A percentile compares a stretch with the other conserved stretches of the same genome.
These are phyloP conservation scores for Chrysogorgia sp. DNA, from an alignment of 92 coral and sea anemone species.

Conservation along the genomic window DNA sequence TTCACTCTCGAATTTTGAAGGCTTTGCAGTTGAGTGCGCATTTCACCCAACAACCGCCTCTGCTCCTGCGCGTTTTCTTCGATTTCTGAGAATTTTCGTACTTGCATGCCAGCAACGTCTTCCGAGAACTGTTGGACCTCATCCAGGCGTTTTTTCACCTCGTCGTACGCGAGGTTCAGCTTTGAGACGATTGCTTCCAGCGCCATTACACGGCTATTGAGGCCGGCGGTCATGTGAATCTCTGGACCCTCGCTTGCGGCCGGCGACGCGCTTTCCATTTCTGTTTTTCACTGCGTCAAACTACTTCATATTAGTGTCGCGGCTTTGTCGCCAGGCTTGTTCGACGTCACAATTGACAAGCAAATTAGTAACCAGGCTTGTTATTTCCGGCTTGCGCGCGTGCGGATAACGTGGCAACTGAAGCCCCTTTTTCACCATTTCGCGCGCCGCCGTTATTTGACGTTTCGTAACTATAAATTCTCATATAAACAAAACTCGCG, in stretches of 20 bases:
- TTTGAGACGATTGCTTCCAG: slow-evolving; percentile 25
- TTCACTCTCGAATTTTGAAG: slow-evolving; percentile 43
- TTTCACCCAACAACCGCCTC: slow-evolving; percentile 14
- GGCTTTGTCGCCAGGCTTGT: neutral
- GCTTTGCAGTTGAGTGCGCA: slow-evolving; percentile 25
- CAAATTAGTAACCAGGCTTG: neutral
- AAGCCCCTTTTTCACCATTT: too few species aligned
- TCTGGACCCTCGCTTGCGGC: neutral
- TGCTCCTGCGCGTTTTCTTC: slow-evolving; percentile 34
- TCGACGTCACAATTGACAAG: neutral
- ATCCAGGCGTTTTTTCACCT: slow-evolving; percentile 22
- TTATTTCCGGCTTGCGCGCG: too few species aligned
- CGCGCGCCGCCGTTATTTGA: too few species aligned
- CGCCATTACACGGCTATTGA: slow-evolving; percentile 1
- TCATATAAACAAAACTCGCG: too few species aligned
- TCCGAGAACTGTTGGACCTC: slow-evolving; percentile 38
- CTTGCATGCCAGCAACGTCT: slow-evolving; percentile 17
- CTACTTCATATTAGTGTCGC: neutral
- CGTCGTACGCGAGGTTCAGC: neutral
- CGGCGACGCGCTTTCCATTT: slow-evolving; percentile 18
- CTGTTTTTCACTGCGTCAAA: neutral
- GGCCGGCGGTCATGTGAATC: neutral
- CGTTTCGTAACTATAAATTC: too few species aligned
- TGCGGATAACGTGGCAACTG: too few species aligned
- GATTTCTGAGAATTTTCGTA: slow-evolving; percentile 24